phyloP scores from a whole-genome alignment of 2,113 vertebrate species.

The Tachysurus fulvidraco region DNA sequence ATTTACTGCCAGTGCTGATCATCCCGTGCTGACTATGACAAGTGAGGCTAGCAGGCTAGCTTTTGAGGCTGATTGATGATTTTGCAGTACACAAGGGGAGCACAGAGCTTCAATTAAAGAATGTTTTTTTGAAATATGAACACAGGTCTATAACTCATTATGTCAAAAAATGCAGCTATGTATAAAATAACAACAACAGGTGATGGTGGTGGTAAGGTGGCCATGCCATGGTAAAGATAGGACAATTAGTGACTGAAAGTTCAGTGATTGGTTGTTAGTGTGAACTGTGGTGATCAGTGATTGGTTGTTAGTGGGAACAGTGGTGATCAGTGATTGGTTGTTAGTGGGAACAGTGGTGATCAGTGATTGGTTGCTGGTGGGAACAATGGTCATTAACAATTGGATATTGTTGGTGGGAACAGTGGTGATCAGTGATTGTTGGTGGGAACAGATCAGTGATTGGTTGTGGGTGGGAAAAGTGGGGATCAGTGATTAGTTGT shows the following conservation, averaged over 20 bases:
- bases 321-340: neutral
- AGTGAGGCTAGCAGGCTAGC: conserved; percentile 15
- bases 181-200: neutral
- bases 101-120: conserved; percentile 19
- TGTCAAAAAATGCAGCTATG: neutral
- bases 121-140: neutral
- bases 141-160: conserved; percentile 24
- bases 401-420: neutral
- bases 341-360: neutral
- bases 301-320: neutral
- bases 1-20: neutral
- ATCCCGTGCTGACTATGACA: conserved; percentile 8
- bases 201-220: neutral
- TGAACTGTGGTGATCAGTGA: neutral
- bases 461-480: neutral
- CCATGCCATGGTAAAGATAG: neutral
- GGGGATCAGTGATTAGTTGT: neutral
- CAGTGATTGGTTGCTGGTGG: neutral
- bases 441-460: neutral
- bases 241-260: neutral
- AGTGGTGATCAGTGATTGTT: neutral
- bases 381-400: neutral
- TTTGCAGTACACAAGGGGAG: neutral
- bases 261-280: neutral
- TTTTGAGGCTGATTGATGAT: conserved; percentile 35